A percentile compares a stretch with the other conserved stretches of the same genome.
Evolutionary conservation across 2,888 invertebrate species (phyloP).

Genomic region (Agelastica alni): DNA sequence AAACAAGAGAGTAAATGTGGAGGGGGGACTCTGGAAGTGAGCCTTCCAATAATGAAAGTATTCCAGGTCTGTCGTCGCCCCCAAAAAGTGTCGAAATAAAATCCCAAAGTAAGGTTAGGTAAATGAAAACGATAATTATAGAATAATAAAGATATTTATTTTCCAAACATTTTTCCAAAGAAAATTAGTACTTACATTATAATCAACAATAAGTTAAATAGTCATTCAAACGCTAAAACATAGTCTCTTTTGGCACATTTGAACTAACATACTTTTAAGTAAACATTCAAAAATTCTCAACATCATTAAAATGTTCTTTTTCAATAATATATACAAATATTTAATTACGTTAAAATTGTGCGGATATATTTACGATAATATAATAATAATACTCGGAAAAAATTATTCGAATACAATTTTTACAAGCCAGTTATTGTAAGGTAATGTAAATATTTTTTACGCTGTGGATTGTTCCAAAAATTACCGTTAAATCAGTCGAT

Average conservation of each 20-base stretch:
- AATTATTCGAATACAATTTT: slow-evolving; percentile 12
- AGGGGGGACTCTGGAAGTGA: no score
- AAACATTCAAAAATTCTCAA: slow-evolving; percentile 18
- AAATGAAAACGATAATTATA: no score
- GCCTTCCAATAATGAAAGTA: no score
- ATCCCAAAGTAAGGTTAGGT: no score
- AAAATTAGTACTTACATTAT: slow-evolving; percentile 39
- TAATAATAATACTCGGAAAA: slow-evolving; percentile 16
- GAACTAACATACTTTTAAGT: slow-evolving; percentile 21
- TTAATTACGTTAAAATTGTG: slow-evolving; percentile 14
- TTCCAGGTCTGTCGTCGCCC: no score
- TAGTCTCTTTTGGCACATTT: slow-evolving; percentile 37
- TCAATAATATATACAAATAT: slow-evolving; percentile 13
- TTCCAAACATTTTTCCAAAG: slow-evolving; percentile 40
- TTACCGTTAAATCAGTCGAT: no score
- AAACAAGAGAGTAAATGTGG: no score
- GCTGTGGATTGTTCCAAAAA: no score
- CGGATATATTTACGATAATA: slow-evolving; percentile 8
- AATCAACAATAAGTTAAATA: slow-evolving; percentile 45
- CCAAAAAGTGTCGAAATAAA: no score
- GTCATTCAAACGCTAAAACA: slow-evolving; percentile 33
- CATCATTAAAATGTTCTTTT: slow-evolving; percentile 19
- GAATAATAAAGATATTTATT: slow-evolving; percentile 28
- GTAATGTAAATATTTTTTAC: slow-evolving; percentile 9
- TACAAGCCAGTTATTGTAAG: slow-evolving; percentile 29